Percentiles rank a stretch among this genome's conserved stretches.
phyloP scores from a whole-genome alignment of 2,888 invertebrate species.

The Cephus rjabovi region DNA sequence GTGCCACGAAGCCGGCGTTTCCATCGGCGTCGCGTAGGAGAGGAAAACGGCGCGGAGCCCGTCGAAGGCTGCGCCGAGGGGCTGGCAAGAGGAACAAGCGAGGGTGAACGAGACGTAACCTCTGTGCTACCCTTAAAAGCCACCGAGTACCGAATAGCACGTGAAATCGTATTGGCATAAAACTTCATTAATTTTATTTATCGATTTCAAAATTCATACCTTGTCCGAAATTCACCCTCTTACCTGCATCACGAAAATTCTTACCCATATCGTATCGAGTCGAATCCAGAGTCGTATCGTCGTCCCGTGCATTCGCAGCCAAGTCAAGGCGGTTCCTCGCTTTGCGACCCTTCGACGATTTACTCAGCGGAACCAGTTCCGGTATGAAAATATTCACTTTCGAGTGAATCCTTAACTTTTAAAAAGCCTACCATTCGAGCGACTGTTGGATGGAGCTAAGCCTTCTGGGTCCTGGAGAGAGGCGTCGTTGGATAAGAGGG shows the following conservation, averaged over 20 bases:
- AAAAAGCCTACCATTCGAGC: constrained; percentile 25
- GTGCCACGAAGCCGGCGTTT: constrained; percentile 64
- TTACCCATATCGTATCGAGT: neutral
- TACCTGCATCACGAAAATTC: neutral
- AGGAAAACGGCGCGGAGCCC: constrained; percentile 17
- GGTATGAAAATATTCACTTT: constrained; percentile 19
- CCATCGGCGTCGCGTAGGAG: constrained; percentile 54
- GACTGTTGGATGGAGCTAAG: neutral
- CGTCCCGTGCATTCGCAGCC: neutral
- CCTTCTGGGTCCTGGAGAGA: neutral
- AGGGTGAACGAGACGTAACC: constrained; percentile 5
- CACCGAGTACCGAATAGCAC: constrained; percentile 18
- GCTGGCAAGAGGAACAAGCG: constrained; percentile 8
- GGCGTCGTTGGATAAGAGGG: neutral
- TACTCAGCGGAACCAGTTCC: neutral
- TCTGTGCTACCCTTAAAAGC: neutral
- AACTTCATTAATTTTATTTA: neutral
- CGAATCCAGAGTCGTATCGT: neutral
- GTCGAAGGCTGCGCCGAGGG: constrained; percentile 10
- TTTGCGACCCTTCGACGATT: neutral
- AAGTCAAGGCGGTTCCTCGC: neutral
- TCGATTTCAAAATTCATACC: neutral
- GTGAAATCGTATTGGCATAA: neutral
- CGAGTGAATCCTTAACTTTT: constrained; percentile 24
- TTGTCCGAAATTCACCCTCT: no score